These are phyloP conservation scores for Diarsia brunnea DNA, from an alignment of 2,888 invertebrate genomes.

Conservation along the genomic window DNA sequence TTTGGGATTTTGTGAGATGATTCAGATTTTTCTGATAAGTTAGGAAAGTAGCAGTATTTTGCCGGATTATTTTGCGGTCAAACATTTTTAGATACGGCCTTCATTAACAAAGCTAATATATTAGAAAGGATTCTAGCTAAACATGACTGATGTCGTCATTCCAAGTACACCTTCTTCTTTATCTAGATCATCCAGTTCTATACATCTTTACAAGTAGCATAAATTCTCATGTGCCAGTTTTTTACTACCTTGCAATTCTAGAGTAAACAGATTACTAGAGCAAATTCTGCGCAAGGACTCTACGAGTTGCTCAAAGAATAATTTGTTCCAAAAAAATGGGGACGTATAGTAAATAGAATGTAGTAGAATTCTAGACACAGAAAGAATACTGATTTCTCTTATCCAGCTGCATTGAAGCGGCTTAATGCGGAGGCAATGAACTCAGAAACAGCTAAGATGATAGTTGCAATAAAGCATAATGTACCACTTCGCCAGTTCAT, in stretches of 20 bases:
- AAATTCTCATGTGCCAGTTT: constrained; percentile 17
- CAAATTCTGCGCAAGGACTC: neutral
- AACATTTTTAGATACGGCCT: neutral
- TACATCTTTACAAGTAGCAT: neutral
- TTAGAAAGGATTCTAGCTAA: neutral
- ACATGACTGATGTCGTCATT: neutral
- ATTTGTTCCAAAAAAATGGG: neutral
- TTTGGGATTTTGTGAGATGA: neutral
- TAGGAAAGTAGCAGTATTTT: neutral
- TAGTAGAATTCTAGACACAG: neutral
- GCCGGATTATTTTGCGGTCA: neutral
- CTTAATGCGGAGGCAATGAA: constrained; percentile 37
- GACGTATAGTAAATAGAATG: neutral
- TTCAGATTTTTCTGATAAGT: constrained; percentile 11
- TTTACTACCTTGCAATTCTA: neutral
- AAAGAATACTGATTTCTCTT: constrained; percentile 29
- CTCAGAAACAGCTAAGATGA: constrained; percentile 33
- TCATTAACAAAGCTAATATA: neutral
- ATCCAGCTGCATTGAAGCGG: constrained; percentile 10
- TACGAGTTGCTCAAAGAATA: neutral
- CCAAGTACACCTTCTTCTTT: no score
- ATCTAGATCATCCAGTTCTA: no score
- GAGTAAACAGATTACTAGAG: neutral
- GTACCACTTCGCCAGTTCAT: neutral
- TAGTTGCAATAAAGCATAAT: constrained; percentile 15